Conservation (phyloP, 2,797 vertebrate species). For the Cynodonichthys magdalenae region DNA sequence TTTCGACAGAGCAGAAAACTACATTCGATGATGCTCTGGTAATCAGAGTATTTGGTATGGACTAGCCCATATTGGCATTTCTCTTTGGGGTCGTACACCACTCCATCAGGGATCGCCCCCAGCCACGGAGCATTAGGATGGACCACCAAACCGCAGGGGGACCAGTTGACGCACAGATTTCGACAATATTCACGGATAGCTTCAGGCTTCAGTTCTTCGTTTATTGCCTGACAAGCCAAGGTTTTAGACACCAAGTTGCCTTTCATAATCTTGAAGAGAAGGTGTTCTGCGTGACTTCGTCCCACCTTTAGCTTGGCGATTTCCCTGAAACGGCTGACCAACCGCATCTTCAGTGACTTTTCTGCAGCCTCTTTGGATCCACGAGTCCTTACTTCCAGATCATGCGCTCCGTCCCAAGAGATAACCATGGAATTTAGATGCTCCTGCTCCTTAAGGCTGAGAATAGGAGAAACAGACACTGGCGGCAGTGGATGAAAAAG, state of each 20-base stretch:
- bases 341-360: constrained; percentile 20
- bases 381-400: constrained; percentile 42
- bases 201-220: constrained; percentile 32
- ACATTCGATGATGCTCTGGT: constrained; percentile 28
- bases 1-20: constrained; percentile 19
- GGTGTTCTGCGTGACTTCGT: constrained; percentile 1
- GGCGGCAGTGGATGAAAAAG: not conserved
- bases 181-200: constrained; percentile 53
- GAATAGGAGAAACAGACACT: not conserved
- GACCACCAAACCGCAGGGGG: constrained; percentile 53
- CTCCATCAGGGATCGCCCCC: constrained; percentile 47
- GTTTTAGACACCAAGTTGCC: not conserved
- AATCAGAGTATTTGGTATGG: constrained; percentile 19
- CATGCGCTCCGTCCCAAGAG: constrained; percentile 40
- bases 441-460: constrained; percentile 20
- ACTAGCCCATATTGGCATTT: constrained; percentile 44
- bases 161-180: constrained; percentile 51
- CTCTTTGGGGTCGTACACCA: constrained; percentile 60
- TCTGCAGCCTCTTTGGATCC: not conserved
- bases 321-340: constrained; percentile 44
- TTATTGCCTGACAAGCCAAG: not conserved
- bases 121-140: constrained; percentile 54
- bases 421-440: constrained; percentile 14
- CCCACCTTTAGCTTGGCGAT: constrained; percentile 46
- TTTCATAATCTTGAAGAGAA: constrained; percentile 43